Evolutionary conservation across 2,797 vertebrate genomes (phyloP), one percentile per base, ranked within the genome.

Genomic region (Anguilla marmorata): DNA sequence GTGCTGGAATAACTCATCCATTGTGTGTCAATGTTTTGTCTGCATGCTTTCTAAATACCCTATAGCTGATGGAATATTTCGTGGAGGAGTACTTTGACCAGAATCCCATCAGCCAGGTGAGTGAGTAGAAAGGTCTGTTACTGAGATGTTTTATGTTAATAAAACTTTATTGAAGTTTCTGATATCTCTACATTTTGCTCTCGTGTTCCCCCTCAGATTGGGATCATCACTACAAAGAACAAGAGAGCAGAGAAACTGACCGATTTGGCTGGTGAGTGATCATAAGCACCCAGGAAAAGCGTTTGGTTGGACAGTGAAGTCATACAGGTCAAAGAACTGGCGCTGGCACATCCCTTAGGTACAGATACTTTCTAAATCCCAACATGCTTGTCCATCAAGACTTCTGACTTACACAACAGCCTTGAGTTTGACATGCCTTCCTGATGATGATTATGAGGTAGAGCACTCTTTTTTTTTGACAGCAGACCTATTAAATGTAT

Each of bases 71-170:
- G 94, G 98, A 99, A 91, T 95, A 95, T 86, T 99, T 99, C 91
- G 96, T 99, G 54, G 98, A 98, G 85, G 98, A 99, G 90, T 99
- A 98, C 92, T 99, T 99, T 94, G 98, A 99, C 93, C 98, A 99
- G 92, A 99, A 99, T 92, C 98, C 98, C 89, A 98, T 99, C 91
- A 99, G 98, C 94, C 98, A 99, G 97, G 98, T 99, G 95, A 33
- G 94, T 9, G 69, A 74, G 21, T 86, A 24, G 21, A 21, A 85
- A 76, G 6, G 7, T 52, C 24, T 37, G 30, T 60, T 56, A 52
- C 63, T 37, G 14, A 30, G 60, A 19, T 27, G 33, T 33, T 69
- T 84, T 84, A 33, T 9, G 24, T 21, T 24, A 48, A 45, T 33
- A 21, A 19, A 58, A 60, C 19, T 45, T 16, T 0, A 0, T 72